Percentiles rank a stretch among this genome's conserved stretches.
phyloP scores from a whole-genome alignment of 1,140 invertebrate species.

The Vanessa atalanta region DNA sequence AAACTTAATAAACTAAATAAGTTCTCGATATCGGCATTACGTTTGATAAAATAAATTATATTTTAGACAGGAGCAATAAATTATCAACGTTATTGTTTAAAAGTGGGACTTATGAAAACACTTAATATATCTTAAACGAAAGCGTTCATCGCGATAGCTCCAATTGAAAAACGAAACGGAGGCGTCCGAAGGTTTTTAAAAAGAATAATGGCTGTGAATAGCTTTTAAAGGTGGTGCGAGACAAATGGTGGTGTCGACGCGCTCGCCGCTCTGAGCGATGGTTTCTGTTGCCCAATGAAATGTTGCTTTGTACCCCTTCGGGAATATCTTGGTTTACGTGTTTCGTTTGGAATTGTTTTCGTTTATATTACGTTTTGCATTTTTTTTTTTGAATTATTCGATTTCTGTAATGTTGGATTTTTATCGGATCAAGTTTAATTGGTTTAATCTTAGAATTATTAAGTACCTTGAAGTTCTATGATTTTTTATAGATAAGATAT shows the following conservation, averaged over 20 bases:
- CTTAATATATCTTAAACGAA: conserved; percentile 57
- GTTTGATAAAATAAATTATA: no score
- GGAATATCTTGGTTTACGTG: neutral
- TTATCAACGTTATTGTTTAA: neutral
- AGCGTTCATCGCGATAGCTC: neutral
- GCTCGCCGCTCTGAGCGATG: conserved; percentile 40
- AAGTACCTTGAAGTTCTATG: no score
- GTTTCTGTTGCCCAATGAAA: conserved; percentile 22
- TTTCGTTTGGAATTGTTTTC: neutral
- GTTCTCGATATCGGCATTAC: no score
- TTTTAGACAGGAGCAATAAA: neutral
- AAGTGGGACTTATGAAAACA: neutral
- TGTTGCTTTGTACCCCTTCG: neutral
- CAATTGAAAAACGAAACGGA: conserved; percentile 79
- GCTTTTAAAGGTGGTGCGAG: conserved; percentile 71
- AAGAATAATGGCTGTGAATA: conserved; percentile 76
- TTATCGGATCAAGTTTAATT: no score
- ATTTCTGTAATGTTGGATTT: no score
- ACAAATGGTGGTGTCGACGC: conserved; percentile 66
- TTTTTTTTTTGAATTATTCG: neutral
- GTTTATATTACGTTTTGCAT: neutral
- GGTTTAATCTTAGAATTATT: no score
- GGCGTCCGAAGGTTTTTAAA: conserved; percentile 78
- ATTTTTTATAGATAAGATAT: no score
- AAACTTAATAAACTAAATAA: no score